These are phyloP conservation scores for Monochamus saltuarius DNA, from an alignment of 1,140 invertebrate genomes.

Conservation along the genomic window DNA sequence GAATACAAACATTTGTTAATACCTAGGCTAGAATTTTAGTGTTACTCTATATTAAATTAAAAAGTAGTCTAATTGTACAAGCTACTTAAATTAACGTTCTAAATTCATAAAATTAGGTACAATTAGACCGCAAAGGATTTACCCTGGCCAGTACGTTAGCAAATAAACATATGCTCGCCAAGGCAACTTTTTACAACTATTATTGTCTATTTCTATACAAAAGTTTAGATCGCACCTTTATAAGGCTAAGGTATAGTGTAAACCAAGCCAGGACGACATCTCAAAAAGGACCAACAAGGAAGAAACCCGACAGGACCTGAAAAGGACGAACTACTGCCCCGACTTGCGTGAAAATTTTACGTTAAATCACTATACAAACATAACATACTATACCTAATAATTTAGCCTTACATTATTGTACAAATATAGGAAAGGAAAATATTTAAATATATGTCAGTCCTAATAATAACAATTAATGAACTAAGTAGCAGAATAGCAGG, in stretches of 20 bases:
- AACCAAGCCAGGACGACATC: constrained; percentile 46
- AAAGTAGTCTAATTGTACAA: no score
- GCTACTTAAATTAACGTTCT: no score
- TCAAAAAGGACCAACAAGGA: constrained; percentile 46
- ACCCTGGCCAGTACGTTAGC: constrained; percentile 9
- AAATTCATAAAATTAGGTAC: no score
- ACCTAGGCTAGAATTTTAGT: constrained; percentile 7
- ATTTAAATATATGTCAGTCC: no score
- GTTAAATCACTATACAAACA: constrained; percentile 36
- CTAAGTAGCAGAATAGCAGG: no score
- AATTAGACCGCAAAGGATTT: constrained; percentile 10
- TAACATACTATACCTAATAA: background rate
- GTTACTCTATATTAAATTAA: no score
- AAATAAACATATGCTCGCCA: constrained; percentile 12
- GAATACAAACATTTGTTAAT: constrained; percentile 8
- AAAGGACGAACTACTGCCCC: constrained; percentile 49
- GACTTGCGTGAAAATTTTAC: constrained; percentile 41
- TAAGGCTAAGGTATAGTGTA: constrained; percentile 43
- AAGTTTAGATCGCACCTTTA: constrained; percentile 48
- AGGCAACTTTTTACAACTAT: constrained; percentile 16
- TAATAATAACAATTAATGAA: no score
- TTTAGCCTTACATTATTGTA: no score
- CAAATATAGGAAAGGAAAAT: no score
- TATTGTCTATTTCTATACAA: constrained; percentile 33
- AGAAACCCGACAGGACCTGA: constrained; percentile 46